phyloP scores from a whole-genome alignment of 2,888 invertebrate species.

The Sphecodes monilicornis region DNA sequence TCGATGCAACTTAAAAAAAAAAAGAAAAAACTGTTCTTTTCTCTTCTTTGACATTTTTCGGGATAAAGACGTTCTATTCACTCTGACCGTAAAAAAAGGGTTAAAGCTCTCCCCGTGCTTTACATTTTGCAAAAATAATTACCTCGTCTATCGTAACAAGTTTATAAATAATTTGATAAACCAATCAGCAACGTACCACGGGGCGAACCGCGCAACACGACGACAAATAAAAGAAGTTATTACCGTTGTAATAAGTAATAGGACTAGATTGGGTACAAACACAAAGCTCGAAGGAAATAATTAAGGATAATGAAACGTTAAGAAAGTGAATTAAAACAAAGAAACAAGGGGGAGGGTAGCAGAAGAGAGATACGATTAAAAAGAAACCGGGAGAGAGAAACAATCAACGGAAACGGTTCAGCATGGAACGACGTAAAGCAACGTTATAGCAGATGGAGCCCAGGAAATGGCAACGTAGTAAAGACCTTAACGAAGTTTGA shows the following conservation, averaged over 20 bases:
- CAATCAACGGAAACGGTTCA: neutral
- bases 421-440: slow-evolving; percentile 2
- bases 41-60: too few species aligned
- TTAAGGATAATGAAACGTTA: neutral
- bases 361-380: neutral
- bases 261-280: neutral
- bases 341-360: neutral
- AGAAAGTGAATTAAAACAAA: neutral
- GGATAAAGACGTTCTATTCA: too few species aligned
- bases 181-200: neutral
- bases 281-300: neutral
- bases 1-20: too few species aligned
- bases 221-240: neutral
- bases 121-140: neutral
- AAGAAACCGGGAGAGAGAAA: neutral
- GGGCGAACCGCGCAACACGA: neutral
- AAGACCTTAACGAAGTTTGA: slow-evolving; percentile 14
- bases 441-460: neutral
- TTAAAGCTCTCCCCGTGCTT: neutral
- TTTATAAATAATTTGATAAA: neutral
- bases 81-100: too few species aligned
- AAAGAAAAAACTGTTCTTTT: too few species aligned
- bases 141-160: neutral
- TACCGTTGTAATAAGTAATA: neutral
- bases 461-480: neutral